phyloP scores from a whole-genome alignment of 2,797 vertebrate species.

The Pangasius mekongensis region DNA sequence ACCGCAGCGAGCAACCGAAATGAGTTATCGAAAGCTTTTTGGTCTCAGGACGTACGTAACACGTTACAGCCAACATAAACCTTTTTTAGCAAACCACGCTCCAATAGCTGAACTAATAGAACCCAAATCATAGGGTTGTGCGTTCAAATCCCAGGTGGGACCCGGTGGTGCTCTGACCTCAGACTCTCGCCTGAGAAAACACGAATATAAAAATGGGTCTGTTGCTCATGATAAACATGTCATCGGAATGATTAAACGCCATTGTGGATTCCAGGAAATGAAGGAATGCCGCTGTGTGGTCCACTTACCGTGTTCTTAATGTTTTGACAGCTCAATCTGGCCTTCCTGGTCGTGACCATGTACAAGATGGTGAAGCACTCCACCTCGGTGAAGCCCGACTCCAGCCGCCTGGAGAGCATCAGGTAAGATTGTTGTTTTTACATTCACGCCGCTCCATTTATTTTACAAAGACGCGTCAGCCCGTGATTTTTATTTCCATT shows the following conservation, averaged over 20 bases:
- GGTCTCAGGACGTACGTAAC: constrained; percentile 11
- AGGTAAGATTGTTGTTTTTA: constrained; percentile 81
- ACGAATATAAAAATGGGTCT: constrained; percentile 35
- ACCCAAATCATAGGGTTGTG: constrained; percentile 29
- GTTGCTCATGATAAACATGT: constrained; percentile 45
- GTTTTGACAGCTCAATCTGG: constrained; percentile 95
- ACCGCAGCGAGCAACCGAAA: constrained; percentile 11
- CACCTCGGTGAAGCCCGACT: constrained; percentile 98
- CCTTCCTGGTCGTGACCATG: constrained; percentile 96
- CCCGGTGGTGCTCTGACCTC: constrained; percentile 13
- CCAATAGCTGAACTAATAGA: constrained; percentile 39
- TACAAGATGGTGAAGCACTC: constrained; percentile 99
- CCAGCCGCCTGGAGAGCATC: constrained; percentile 98
- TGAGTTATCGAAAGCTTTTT: constrained; percentile 41
- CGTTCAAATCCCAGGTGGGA: constrained; percentile 34
- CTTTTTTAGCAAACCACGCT: constrained; percentile 8
- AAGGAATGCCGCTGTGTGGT: constrained; percentile 62
- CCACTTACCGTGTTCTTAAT: constrained; percentile 69
- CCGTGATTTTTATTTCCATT: neutral
- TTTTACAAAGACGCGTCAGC: neutral
- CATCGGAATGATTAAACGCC: constrained; percentile 36
- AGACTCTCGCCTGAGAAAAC: constrained; percentile 31
- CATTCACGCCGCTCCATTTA: neutral
- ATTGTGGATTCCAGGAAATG: constrained; percentile 55
- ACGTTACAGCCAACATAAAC: constrained; percentile 38